Evolutionary conservation across 2,113 vertebrate genomes (phyloP).

Genomic region (Rana temporaria): DNA sequence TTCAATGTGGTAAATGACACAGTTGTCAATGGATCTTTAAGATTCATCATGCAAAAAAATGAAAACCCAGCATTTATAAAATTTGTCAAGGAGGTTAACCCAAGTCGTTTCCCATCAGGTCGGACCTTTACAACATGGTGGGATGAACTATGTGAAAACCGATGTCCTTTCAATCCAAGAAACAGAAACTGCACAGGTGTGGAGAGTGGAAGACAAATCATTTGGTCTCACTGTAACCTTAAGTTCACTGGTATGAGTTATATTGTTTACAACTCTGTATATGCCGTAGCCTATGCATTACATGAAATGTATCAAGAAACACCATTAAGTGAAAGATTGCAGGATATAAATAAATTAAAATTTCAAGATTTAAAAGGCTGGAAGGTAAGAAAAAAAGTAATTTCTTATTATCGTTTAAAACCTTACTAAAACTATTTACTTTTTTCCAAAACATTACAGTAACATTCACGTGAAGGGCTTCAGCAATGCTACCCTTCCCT

Average conservation of each 20-base stretch:
- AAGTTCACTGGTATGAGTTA: constrained; percentile 48
- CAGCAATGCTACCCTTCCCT: no score
- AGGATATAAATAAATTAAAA: constrained; percentile 9
- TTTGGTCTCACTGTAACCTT: constrained; percentile 46
- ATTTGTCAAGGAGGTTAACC: constrained; percentile 35
- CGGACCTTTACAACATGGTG: constrained; percentile 47
- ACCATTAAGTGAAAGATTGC: constrained; percentile 5
- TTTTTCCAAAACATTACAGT: no score
- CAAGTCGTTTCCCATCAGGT: constrained; percentile 35
- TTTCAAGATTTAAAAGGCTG: constrained; percentile 48
- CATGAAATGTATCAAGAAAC: constrained; percentile 45
- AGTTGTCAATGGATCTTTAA: constrained; percentile 15
- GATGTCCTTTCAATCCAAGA: constrained; percentile 46
- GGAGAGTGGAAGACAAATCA: constrained; percentile 31
- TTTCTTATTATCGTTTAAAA: neutral
- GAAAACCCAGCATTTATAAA: constrained; percentile 39
- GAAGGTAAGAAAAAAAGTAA: constrained; percentile 24
- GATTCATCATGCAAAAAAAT: constrained; percentile 39
- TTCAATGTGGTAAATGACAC: constrained; percentile 18
- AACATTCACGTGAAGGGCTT: no score
- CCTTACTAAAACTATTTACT: no score
- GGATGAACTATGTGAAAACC: constrained; percentile 50
- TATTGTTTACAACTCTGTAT: constrained; percentile 46
- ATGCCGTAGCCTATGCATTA: constrained; percentile 35
- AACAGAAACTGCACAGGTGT: constrained; percentile 52